phyloP scores from a whole-genome alignment of 2,888 invertebrate genomes.

The Apamea sordens region DNA sequence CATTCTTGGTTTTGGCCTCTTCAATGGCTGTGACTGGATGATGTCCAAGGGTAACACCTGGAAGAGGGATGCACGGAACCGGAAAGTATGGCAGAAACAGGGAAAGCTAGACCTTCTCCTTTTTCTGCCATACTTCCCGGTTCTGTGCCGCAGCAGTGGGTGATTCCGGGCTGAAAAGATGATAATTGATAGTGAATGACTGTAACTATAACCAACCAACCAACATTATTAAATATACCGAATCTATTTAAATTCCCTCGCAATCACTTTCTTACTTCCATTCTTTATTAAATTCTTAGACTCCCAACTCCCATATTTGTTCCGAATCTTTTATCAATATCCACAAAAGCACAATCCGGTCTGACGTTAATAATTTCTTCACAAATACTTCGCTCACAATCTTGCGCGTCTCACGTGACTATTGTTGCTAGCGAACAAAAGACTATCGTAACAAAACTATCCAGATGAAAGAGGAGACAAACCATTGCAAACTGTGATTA shows the following conservation, averaged over 20 bases:
- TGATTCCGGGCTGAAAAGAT: too few relatives aligned
- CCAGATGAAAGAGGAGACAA: slow-evolving; percentile 59
- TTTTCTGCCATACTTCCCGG: too few relatives aligned
- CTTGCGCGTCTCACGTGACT: slow-evolving; percentile 60
- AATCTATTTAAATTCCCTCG: not conserved
- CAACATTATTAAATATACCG: not conserved
- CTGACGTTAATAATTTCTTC: slow-evolving; percentile 64
- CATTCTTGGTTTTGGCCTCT: not conserved
- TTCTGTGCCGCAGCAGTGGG: too few relatives aligned
- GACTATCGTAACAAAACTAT: slow-evolving; percentile 65
- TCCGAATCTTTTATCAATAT: slow-evolving; percentile 55
- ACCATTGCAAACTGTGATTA: slow-evolving; percentile 70
- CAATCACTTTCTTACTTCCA: not conserved
- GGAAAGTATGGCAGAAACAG: too few relatives aligned
- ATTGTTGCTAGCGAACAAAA: slow-evolving; percentile 67
- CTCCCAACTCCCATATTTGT: slow-evolving; percentile 46
- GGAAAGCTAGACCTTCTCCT: too few relatives aligned
- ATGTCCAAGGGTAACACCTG: not conserved
- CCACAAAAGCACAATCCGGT: slow-evolving; percentile 59
- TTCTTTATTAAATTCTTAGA: slow-evolving; percentile 47
- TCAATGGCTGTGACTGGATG: not conserved
- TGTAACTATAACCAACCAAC: not conserved
- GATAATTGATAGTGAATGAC: too few relatives aligned
- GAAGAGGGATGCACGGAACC: too few relatives aligned
- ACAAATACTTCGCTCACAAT: slow-evolving; percentile 60